Base-by-base conservation (phyloP, 2,888 invertebrate species). In the Arrhopalites spinosus region DNA sequence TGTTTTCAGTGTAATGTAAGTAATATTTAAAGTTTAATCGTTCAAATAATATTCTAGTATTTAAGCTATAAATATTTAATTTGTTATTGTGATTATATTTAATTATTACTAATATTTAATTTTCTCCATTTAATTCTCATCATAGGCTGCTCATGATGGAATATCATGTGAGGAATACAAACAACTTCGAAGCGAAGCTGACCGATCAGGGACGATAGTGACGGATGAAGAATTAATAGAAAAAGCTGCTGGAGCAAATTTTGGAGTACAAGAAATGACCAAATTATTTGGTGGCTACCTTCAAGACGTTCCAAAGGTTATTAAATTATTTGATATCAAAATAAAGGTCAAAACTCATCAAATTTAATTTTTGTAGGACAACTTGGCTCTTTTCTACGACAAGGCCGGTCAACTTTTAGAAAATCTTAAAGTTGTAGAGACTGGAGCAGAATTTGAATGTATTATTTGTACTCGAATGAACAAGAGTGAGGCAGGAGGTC, bases 401-500 rank as follows among this genome's bases (percentile, higher is more conserved):
- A 20, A 29, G 2, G 63, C 63, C 30, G 63, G 30, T 27, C 27
- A 2, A 29, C 15, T 63, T 27, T 17, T 63, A 15, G 63, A 63
- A 30, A 30, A 63, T 15, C 11, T 63, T 29, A 27, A 17, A 29
- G 30, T 63, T 11, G 1, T 63, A 15, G 17, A 13, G 3, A 63
- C 63, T 15, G 29, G 15, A 27, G 63, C 27, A 29, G 63, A 30
- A 30, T 63, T 63, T 15, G 63, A 63, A 17, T 63, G 63, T 29
- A 30, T 63, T 2, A 63, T 63, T 63, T 63, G 63, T 30, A 63
- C 30, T 63, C 63, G 63, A 11, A 63, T 30, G 30, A 63, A 27
- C 17, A n/a, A n/a, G n/a, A n/a, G 17, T 2, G 63, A 63, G 30
- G 63, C 30, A 30, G 63, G 15, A 17, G 17, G 15, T 30, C 17